Evolutionary conservation across 2,797 vertebrate genomes (phyloP).

Genomic region (Mustela erminea): DNA sequence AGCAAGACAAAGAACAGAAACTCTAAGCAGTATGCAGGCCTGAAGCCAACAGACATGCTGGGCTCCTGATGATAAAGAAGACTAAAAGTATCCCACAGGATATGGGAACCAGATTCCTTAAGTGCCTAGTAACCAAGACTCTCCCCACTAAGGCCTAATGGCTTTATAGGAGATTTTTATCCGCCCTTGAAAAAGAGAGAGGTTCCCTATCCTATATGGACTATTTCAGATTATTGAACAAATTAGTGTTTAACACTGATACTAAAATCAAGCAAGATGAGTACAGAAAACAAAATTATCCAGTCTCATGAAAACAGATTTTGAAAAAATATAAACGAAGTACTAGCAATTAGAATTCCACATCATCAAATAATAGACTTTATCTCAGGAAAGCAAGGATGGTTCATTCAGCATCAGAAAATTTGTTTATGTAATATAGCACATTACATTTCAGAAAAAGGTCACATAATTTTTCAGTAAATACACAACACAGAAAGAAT

Average conservation of each 20-base stretch:
- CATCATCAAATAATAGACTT: background rate
- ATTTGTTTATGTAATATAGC: background rate
- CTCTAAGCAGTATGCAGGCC: background rate
- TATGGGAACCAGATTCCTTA: background rate
- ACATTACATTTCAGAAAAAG: slow-evolving; percentile 7
- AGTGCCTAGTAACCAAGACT: background rate
- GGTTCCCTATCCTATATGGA: background rate
- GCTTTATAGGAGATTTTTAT: background rate
- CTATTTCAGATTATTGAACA: background rate
- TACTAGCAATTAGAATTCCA: background rate
- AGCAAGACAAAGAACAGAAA: background rate
- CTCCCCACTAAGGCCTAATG: background rate
- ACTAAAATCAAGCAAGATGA: slow-evolving; percentile 31
- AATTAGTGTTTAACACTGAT: background rate
- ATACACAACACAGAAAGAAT: background rate
- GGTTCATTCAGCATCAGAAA: background rate
- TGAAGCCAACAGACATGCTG: background rate
- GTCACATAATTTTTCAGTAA: background rate
- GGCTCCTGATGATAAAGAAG: background rate
- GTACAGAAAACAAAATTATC: background rate
- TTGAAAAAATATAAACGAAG: slow-evolving; percentile 21
- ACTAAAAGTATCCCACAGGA: background rate
- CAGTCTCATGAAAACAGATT: background rate
- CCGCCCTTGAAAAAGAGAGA: background rate
- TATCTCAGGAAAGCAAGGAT: background rate